Percentiles rank a stretch among this genome's conserved stretches.
phyloP scores from a whole-genome alignment of 2,888 invertebrate species.

The Xestobium rufovillosum region DNA sequence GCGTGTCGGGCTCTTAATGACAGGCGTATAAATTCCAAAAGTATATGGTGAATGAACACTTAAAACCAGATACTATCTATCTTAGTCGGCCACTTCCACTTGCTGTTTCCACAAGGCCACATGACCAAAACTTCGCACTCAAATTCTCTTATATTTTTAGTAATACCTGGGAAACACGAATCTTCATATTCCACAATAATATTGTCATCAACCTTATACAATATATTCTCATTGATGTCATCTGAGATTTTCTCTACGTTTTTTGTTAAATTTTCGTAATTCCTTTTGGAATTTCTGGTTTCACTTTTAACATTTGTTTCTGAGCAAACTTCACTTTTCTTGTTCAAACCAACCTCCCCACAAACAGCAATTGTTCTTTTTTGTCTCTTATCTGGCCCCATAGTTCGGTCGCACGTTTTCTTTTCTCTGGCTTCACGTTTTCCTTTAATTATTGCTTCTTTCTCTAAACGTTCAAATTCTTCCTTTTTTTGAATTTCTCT shows the following conservation, averaged over 20 bases:
- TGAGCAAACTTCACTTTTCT: no score
- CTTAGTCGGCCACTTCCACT: neutral
- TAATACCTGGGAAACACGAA: neutral
- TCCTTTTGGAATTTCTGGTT: no score
- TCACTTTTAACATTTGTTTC: no score
- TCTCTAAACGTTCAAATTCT: neutral
- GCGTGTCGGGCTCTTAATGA: no score
- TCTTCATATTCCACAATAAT: conserved; percentile 1
- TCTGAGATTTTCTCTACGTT: no score
- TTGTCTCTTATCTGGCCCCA: neutral
- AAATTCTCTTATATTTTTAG: neutral
- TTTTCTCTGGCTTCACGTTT: conserved; percentile 1
- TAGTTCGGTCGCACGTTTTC: neutral
- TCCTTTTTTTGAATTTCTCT: conserved; percentile 2
- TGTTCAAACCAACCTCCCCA: no score
- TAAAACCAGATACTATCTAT: neutral
- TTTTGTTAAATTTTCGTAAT: no score
- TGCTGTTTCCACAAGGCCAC: conserved; percentile 2
- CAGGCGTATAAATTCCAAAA: no score
- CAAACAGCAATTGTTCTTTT: no score
- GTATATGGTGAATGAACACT: no score
- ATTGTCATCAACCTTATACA: neutral
- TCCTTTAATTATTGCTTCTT: neutral
- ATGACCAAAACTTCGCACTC: conserved; percentile 1
- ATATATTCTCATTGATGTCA: no score